Base-by-base conservation (phyloP, 2,888 invertebrate species). In the Asteroscopus sphinx region DNA sequence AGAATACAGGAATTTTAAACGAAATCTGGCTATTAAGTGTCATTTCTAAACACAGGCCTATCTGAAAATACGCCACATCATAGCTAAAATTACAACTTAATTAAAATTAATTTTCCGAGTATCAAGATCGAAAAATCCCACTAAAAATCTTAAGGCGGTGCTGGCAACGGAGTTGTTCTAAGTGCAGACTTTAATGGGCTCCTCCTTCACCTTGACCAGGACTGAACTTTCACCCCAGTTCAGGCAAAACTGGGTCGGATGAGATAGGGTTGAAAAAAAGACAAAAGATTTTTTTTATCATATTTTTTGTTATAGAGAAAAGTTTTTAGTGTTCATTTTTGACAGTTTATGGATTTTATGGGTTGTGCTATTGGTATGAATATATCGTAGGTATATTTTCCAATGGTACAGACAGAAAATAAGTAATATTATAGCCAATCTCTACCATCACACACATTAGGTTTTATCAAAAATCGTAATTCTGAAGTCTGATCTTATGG, bases 121-220 rank as follows among this genome's bases (percentile, higher is more conserved):
- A 89, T 77, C 93, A 91, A 91, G 71, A 77, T 32, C 0, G 0
- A 7, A 51, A 0, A 9, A 5, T 53, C 85, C 48, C 3, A 12
- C 66, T 85, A 76, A 35, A 82, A 76, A 86, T 92, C 91, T 92
- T 89, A 93, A 93, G 93, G 85, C 85, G 89, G 73, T 73, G 80
- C 64, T 80, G 81, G 81, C 79, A 78, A 74, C 80, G 77, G 88
- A 89, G 90, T 91, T 91, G 91, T 91, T 91, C 89, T 92, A 88
- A 91, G 89, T 87, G 87, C 73, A 88, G 87, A 86, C 88, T 90
- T 89, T 92, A 92, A 93, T 92, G 91, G 86, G 81, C 80, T 85
- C 79, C 85, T 82, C 83, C 87, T 88, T 92, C 91, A 93, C 93
- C 93, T 93, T 93, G 93, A 93, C 93, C 94, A 92, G 77, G 58